phyloP scores from a whole-genome alignment of 1,140 invertebrate genomes.

The Drosophila tsacasi region DNA sequence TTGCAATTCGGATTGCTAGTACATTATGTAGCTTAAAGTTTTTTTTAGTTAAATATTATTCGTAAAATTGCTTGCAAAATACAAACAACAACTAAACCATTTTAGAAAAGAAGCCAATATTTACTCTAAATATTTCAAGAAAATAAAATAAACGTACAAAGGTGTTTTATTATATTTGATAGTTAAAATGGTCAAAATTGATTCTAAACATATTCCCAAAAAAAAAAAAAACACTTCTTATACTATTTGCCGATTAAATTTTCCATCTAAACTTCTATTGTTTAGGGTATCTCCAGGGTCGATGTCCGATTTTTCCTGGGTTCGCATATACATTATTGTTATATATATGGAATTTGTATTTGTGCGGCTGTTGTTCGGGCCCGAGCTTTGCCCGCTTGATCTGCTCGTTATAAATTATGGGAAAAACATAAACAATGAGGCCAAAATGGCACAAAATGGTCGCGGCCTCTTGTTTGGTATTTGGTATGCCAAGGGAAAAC shows the following conservation, averaged over 20 bases:
- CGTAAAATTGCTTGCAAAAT: background rate
- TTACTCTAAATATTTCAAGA: background rate
- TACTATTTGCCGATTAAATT: background rate
- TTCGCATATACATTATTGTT: background rate
- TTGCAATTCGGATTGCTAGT: background rate
- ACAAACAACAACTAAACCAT: background rate
- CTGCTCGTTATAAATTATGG: conserved; percentile 42
- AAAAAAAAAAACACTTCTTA: too few relatives aligned
- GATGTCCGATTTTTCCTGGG: background rate
- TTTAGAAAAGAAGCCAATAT: background rate
- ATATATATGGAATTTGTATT: conserved; percentile 36
- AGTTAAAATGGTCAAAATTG: background rate
- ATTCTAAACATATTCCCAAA: background rate
- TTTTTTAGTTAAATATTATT: background rate
- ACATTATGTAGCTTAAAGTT: background rate
- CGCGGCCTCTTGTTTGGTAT: conserved; percentile 32
- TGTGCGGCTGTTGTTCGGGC: conserved; percentile 10
- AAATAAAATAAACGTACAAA: background rate
- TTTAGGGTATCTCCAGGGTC: conserved; percentile 17
- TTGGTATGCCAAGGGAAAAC: conserved; percentile 29
- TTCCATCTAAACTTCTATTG: background rate
- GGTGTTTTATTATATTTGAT: background rate
- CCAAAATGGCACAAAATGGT: conserved; percentile 59
- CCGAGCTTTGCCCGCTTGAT: conserved; percentile 20
- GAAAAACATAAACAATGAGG: conserved; percentile 56